Evolutionary conservation across 1,140 invertebrate species (phyloP), one percentile per base, ranked within the genome.

Genomic region (Cepaea nemoralis): DNA sequence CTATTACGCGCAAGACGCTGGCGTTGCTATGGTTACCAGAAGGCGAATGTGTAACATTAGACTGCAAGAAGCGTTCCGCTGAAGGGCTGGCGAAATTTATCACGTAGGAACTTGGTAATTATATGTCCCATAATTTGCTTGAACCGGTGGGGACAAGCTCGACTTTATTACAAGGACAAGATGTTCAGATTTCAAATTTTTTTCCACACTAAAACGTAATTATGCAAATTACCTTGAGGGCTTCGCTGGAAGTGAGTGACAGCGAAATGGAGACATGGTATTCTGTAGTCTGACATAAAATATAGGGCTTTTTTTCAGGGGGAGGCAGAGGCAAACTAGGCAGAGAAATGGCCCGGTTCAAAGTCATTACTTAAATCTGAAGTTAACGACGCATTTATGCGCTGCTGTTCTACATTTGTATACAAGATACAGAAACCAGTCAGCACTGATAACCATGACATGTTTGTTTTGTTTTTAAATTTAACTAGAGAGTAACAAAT

Each of bases 141-240:
- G 10, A 63, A 37, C 77, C n/a, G 77, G 45, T 37, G 55, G 63
- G 66, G 6, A 40, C 24, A 48, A 48, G 27, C 75, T 59, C 35
- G 77, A 45, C 66, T 78, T 78, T 78, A 78, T 78, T 78, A 78
- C 16, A 69, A 78, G 59, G 75, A 2, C 33, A 42, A 66, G 55
- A 40, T 66, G 75, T 77, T 66, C 75, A 77, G 22, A 31, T 59
- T 77, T 66, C 75, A n/a, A 37, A 35, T 50, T 50, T 42, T 42
- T 33, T 50, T 16, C 73, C 73, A 1, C 50, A 59, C 42, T 77
- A 42, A 75, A 77, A 73, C 73, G 70, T 82, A 82, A 82, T 82
- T 82, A 82, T 82, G 80, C 80, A 82, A 82, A 82, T 82, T 82
- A 82, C 55, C 50, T 66, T 42, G 40, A 50, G 77, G 77, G 37